A percentile compares a stretch with the other conserved stretches of the same genome.
These are phyloP conservation scores for Echinometra lucunter DNA, from an alignment of 53 echinoderm and acorn worm species.

Conservation along the genomic window DNA sequence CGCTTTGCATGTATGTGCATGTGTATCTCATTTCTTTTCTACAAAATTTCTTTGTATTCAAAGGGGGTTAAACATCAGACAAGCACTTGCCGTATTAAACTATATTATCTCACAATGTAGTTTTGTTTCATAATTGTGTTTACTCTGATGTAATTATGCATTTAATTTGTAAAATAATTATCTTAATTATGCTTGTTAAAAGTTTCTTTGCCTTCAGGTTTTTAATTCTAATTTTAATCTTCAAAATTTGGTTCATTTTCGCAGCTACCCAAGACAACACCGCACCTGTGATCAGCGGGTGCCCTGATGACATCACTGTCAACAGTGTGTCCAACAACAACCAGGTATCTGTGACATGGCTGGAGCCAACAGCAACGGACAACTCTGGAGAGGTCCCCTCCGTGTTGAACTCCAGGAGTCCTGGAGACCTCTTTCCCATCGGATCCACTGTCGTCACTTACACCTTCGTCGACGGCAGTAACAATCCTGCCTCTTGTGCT, in stretches of 20 bases:
- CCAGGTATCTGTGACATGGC: slow-evolving; percentile 71
- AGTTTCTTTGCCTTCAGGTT: no score
- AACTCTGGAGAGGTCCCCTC: slow-evolving; percentile 69
- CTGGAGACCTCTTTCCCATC: slow-evolving; percentile 64
- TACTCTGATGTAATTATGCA: no score
- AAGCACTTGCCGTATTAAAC: no score
- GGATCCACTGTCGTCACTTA: slow-evolving; percentile 72
- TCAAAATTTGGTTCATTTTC: background rate
- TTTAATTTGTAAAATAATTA: no score
- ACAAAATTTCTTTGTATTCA: no score
- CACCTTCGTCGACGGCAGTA: slow-evolving; percentile 72
- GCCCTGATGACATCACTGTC: slow-evolving; percentile 70
- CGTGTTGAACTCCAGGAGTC: slow-evolving; percentile 23
- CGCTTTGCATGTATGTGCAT: no score
- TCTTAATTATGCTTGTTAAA: no score
- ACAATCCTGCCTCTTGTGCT: slow-evolving; percentile 59
- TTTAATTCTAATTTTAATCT: no score
- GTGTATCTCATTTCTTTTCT: no score
- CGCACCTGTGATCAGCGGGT: slow-evolving; percentile 66
- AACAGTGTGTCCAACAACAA: slow-evolving; percentile 65
- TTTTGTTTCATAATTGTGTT: no score
- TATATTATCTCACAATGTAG: no score
- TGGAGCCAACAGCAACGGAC: slow-evolving; percentile 74
- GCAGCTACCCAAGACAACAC: slow-evolving; percentile 57
- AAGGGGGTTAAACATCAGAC: no score